These are phyloP conservation scores for Sussaba pulchella DNA, from an alignment of 2,888 invertebrate genomes.

Conservation along the genomic window DNA sequence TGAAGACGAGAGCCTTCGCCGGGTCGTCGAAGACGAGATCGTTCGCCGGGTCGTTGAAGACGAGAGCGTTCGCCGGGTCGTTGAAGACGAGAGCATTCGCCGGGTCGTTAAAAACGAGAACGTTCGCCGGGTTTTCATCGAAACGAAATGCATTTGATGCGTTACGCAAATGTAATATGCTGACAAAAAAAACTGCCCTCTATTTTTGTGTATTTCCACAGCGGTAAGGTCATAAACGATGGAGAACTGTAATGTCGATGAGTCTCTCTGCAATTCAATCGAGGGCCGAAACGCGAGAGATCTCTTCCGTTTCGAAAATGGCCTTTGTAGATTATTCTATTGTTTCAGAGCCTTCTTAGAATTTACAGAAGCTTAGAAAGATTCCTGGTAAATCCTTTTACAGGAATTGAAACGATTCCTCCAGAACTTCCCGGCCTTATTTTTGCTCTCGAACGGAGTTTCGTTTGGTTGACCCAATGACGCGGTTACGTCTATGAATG, in stretches of 20 bases:
- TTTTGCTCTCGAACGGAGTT: background rate
- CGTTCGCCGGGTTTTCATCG: background rate
- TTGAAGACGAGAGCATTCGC: background rate
- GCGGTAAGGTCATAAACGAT: conserved; percentile 30
- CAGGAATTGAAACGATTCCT: too few species aligned
- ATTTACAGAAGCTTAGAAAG: too few species aligned
- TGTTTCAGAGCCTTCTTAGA: background rate
- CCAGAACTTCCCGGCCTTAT: background rate
- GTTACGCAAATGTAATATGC: background rate
- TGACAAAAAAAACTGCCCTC: background rate
- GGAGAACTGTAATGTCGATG: conserved; percentile 55
- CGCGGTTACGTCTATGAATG: too few species aligned
- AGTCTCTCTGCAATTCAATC: conserved; percentile 60
- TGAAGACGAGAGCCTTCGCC: too few species aligned
- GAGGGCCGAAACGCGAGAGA: conserved; percentile 8
- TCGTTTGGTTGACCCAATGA: too few species aligned
- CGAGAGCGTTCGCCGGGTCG: background rate
- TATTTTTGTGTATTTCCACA: conserved; percentile 20
- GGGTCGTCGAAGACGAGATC: too few species aligned
- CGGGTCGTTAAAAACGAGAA: background rate
- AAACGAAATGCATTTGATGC: conserved; percentile 19
- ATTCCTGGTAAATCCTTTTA: too few species aligned
- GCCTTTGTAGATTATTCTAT: background rate
- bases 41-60: background rate
- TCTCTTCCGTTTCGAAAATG: background rate